Base-by-base conservation (phyloP, 2,797 vertebrate species). In the Chelon labrosus region DNA sequence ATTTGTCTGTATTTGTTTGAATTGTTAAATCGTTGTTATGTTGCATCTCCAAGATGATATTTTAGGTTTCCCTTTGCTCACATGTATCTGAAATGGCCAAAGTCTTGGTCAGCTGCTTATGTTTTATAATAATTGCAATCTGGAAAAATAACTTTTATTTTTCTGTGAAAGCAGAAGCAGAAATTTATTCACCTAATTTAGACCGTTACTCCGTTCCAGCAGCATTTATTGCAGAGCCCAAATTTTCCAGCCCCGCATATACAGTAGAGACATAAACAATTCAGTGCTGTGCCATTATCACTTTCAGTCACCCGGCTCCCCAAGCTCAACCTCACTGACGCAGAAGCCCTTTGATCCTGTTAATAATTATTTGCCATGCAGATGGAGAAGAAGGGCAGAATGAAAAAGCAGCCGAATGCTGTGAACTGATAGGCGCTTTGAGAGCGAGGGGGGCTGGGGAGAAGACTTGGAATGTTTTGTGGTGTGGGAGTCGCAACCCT, bases 331-430 rank as follows among this genome's bases (percentile, higher is more conserved):
- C 79, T 83, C 77, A 3, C 70, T 54, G 73, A 76, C 20, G 69
- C 84, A 70, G 65, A 82, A 66, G 70, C 77, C 77, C 76, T 75
- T 91, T 93, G 84, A 93, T 90, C 85, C 87, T 74, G 77, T 84
- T 88, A 82, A 82, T 90, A 87, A 89, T 89, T 86, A 86, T 88
- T 83, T 86, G 76, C 84, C 51, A 64, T 63, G 77, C 68, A 58
- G 85, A 83, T 62, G 78, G 75, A 65, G 68, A 62, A 86, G 72
- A 78, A 80, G 87, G 68, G 70, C 75, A 85, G 80, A 83, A 79
- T 79, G 68, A 76, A 72, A 68, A 77, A 64, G 67, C 70, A 61
- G 25, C 63, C 75, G 70, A 88, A 89, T 73, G 85, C 65, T 73
- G 3, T 42, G 62, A 35, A 27, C 81, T 79, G 85, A 91, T 85